These are phyloP conservation scores for Talpa occidentalis DNA, from an alignment of 2,113 vertebrate species.

Conservation along the genomic window DNA sequence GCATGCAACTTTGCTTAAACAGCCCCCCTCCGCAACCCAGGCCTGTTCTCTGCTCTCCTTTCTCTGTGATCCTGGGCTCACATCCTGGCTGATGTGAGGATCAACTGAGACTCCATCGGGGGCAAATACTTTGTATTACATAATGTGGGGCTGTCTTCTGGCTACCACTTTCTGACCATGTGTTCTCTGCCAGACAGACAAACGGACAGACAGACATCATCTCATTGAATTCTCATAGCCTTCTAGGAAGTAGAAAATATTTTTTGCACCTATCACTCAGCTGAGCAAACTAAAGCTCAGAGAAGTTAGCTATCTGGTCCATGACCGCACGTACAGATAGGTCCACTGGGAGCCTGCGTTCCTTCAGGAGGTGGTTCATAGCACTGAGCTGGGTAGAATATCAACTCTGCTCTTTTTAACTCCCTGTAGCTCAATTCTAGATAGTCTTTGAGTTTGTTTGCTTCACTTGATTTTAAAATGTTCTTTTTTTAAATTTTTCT, in stretches of 20 bases:
- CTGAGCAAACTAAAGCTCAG: conserved; percentile 1
- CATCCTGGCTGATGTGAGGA: background rate
- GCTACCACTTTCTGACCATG: background rate
- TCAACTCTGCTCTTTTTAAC: background rate
- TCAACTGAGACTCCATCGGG: background rate
- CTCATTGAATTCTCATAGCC: background rate
- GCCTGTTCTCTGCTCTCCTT: background rate
- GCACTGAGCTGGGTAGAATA: background rate
- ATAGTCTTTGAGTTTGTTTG: background rate
- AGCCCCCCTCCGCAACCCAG: rapidly evolving
- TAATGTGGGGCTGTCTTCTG: background rate
- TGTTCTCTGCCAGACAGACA: background rate
- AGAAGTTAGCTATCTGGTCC: background rate
- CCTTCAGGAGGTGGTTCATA: background rate
- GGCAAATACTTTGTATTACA: conserved; percentile 26
- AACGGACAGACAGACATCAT: background rate
- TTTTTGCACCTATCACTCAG: background rate
- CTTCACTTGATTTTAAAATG: background rate
- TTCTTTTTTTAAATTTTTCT: no score
- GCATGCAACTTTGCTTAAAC: background rate
- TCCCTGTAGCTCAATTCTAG: background rate
- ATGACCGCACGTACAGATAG: background rate
- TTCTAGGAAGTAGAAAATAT: background rate
- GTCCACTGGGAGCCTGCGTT: background rate
- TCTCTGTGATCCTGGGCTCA: conserved; percentile 19